Evolutionary conservation across 2,888 invertebrate species (phyloP), one percentile per base, ranked within the genome.

Genomic region (Trichacis sp.): DNA sequence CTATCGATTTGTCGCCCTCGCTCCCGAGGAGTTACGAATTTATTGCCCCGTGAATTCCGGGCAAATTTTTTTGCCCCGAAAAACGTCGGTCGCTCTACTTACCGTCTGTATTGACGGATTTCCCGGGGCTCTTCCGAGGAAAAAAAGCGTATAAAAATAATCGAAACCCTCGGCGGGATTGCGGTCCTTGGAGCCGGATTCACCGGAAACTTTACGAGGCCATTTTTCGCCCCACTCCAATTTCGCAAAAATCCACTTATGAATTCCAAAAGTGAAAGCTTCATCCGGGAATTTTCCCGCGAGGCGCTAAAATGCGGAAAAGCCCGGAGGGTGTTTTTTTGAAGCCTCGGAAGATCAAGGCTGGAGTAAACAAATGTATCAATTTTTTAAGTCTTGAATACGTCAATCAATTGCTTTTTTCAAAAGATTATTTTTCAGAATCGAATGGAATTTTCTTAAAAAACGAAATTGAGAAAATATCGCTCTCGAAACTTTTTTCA

Each of bases 1-100:
- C 46, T 8, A 46, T 46, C 46, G 29, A 24, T 46, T 46, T 46
- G 46, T 46, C 46, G 29, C 24, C 14, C n/a, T 43, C 43, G 3
- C 8, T 19, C 6, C 2, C 43, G 17, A n/a, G 19, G 18, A 18
- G 18, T 43, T 46, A 46, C 46, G 12, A 29, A 46, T 46, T 46
- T 46, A 46, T 46, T 29, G 46, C 46, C 11, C 46, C 46, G 45
- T 17, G 20, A 46, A 24, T 24, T 46, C 24, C 24, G 1, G 12
- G 14, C 24, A 12, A 14, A 24, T 24, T 46, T 20, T 24, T 20
- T 24, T 8, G 24, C 24, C 24, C 24, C 14, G 24, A 29, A 45
- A 11, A 45, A 45, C 6, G 20, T 45, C 42, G 17, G 15, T 42
- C 42, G 20, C 45, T 5, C 45, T 11, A 20, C 20, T 45, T 45